These are phyloP conservation scores for Hydractinia echinata DNA, from an alignment of 30 jellyfish, hydroid and myxozoan species.

Conservation along the genomic window DNA sequence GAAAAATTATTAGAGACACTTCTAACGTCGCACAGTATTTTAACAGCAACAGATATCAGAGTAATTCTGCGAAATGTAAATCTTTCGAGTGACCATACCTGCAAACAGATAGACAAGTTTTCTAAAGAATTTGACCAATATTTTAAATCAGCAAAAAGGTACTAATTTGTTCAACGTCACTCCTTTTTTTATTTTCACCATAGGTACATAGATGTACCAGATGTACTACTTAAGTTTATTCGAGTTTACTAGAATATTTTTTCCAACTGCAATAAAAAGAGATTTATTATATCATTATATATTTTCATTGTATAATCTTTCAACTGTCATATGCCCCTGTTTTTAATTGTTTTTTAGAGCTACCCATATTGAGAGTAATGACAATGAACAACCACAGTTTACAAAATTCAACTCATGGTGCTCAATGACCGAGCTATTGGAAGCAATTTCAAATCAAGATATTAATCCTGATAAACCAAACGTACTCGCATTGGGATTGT, in stretches of 20 bases:
- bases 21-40: neutral
- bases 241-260: too few relatives aligned
- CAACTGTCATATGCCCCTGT: too few relatives aligned
- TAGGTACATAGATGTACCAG: neutral
- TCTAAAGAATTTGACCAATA: conserved; percentile 1
- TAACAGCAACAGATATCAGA: conserved; percentile 9
- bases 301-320: too few relatives aligned
- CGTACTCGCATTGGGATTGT: conserved; percentile 34
- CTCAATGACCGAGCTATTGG: conserved; percentile 35
- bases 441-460: conserved; percentile 44
- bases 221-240: neutral
- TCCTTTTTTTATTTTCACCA: neutral
- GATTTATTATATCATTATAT: too few relatives aligned
- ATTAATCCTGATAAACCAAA: conserved; percentile 31
- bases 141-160: too few relatives aligned
- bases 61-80: neutral
- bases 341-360: too few relatives aligned
- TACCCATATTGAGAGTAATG: too few relatives aligned
- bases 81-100: neutral
- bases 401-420: neutral
- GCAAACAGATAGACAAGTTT: conserved; percentile 4
- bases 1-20: neutral
- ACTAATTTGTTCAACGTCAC: too few relatives aligned
- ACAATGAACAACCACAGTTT: neutral
- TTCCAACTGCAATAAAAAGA: too few relatives aligned